These are phyloP conservation scores for Lasioglossum morio DNA, from an alignment of 2,888 invertebrate species.

Conservation along the genomic window DNA sequence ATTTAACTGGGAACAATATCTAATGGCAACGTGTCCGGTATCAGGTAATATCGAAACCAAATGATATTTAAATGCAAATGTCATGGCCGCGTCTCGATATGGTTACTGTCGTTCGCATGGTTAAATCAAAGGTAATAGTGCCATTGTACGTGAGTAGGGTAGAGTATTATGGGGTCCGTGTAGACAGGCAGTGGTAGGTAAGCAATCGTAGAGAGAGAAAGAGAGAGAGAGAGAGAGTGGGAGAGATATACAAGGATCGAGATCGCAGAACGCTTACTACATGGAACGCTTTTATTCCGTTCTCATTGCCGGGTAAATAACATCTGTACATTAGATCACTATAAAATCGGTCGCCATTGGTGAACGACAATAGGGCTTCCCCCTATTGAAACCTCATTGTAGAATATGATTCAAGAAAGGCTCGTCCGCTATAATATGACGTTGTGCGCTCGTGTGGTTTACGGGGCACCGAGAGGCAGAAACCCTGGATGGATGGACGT, in stretches of 20 bases:
- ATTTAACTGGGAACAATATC: background rate
- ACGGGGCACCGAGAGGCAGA: constrained; percentile 50
- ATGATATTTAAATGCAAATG: constrained; percentile 43
- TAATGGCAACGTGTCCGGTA: background rate
- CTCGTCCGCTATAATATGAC: constrained; percentile 70
- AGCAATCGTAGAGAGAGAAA: constrained; percentile 20
- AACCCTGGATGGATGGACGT: constrained; percentile 50
- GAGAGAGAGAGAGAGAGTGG: background rate
- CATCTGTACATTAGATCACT: constrained; percentile 84
- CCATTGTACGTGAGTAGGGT: constrained; percentile 21
- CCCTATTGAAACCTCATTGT: constrained; percentile 81
- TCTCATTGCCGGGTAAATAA: constrained; percentile 83
- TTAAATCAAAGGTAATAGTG: constrained; percentile 54
- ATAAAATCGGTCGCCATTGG: constrained; percentile 82
- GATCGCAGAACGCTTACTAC: constrained; percentile 76
- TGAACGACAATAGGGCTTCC: constrained; percentile 77
- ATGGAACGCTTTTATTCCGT: constrained; percentile 79
- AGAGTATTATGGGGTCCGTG: constrained; percentile 28
- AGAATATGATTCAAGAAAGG: constrained; percentile 81
- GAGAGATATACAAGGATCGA: constrained; percentile 76
- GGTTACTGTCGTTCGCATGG: constrained; percentile 54
- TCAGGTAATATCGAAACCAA: constrained; percentile 13
- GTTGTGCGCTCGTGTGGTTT: constrained; percentile 65
- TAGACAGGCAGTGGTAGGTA: constrained; percentile 42
- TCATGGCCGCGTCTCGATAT: constrained; percentile 23